Base-by-base conservation (phyloP, 2,888 invertebrate species). In the Hemaris fuciformis region DNA sequence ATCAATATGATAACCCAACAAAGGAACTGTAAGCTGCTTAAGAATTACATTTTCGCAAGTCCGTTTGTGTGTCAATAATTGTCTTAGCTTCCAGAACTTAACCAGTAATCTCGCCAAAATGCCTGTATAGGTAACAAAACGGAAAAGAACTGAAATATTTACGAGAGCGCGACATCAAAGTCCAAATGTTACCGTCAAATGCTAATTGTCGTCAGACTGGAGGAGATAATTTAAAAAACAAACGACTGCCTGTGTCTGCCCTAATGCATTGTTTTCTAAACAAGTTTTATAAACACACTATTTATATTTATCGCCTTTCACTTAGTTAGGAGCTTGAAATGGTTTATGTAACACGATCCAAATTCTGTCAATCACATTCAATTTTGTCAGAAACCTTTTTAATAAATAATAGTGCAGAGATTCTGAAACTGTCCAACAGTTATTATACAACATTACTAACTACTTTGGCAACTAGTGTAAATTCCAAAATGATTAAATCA, bases 211-310 rank as follows among this genome's bases (percentile, higher is more conserved):
- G 38, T 3, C 38, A 57, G 41, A 22, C 57, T 22, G 23, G 34
- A 22, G 20, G 7, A 22, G 57, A 23, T 34, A 53, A 48, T 42
- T 27, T 57, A 60, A 42, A 65, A 53, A 53, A 80, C 78, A 79
- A 80, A 84, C 79, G 73, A 72, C 53, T 31, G 27, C 31, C 31
- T 31, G 27, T 71, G 77, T 77, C 78, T 68, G 64, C 66, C 67
- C 80, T 85, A 88, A 88, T 87, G 88, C 87, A 85, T 86, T 89
- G 89, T 89, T 86, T 83, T 82, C 75, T 74, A 88, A 89, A 90
- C 88, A 88, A 79, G 64, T 72, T 69, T 64, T 73, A 72, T 74
- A 80, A 77, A 74, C 73, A 73, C 66, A 74, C 72, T 69, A 61
- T 69, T 73, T 68, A 66, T 67, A 60, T 64, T 57, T 43, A 53